Percentiles rank a stretch among this genome's conserved stretches.
Conservation (phyloP, 2,113 vertebrate species). For the Chauna torquata region DNA sequence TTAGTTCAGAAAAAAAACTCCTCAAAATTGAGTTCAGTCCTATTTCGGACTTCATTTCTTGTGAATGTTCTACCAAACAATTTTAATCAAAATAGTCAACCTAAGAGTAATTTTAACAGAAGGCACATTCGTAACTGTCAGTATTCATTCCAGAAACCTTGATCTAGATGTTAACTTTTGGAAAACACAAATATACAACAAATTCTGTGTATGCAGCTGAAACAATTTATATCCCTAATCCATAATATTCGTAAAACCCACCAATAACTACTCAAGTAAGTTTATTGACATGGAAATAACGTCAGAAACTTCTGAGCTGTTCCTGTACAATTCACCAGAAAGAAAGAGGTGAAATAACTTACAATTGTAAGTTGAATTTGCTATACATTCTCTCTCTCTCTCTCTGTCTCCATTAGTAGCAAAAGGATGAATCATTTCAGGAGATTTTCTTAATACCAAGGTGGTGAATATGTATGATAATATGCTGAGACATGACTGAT, state of each 20-base stretch:
- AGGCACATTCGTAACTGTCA: slow-evolving; percentile 43
- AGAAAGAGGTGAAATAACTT: not conserved
- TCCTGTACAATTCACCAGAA: not conserved
- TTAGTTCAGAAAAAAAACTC: not conserved
- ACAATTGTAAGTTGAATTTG: not conserved
- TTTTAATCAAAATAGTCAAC: slow-evolving; percentile 20
- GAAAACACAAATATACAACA: not conserved
- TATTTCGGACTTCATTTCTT: slow-evolving; percentile 44
- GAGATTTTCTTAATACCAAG: not conserved
- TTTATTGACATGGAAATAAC: not conserved
- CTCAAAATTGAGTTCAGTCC: slow-evolving; percentile 5
- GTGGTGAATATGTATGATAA: not conserved
- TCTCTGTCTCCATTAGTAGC: not conserved
- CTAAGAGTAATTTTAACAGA: slow-evolving; percentile 19
- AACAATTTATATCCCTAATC: slow-evolving; percentile 13
- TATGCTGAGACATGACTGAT: not conserved
- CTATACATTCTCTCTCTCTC: not conserved
- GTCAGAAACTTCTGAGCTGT: slow-evolving; percentile 5
- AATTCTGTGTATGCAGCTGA: not conserved
- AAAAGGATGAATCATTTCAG: not conserved
- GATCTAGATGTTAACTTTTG: not conserved
- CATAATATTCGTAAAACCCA: not conserved
- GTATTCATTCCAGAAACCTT: not conserved
- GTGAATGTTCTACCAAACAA: slow-evolving; percentile 4
- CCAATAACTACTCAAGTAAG: not conserved